These are phyloP conservation scores for Tapirus indicus DNA, from an alignment of 2,797 vertebrate genomes.

Conservation along the genomic window DNA sequence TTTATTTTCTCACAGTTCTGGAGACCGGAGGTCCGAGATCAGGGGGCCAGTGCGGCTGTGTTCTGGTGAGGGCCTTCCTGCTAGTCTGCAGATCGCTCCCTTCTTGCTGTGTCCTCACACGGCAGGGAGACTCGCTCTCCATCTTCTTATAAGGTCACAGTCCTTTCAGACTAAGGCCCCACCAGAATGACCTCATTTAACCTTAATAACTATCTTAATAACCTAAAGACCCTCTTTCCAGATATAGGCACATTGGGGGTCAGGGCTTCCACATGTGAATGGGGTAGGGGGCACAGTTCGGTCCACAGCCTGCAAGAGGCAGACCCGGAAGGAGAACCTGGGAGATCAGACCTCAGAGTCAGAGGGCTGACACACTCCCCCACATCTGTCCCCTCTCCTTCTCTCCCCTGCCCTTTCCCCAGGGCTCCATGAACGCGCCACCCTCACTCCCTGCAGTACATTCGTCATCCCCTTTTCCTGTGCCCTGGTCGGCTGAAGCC, in stretches of 20 bases:
- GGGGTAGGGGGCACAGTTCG: fast-evolving
- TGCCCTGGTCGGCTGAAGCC: background rate
- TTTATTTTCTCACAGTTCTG: fast-evolving
- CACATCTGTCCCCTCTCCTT: no score
- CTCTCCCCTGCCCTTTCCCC: background rate
- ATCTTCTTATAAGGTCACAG: background rate
- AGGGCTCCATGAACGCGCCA: fast-evolving
- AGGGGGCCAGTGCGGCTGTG: fast-evolving
- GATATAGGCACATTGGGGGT: background rate
- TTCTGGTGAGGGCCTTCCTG: background rate
- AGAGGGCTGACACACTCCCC: fast-evolving
- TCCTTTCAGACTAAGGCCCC: background rate
- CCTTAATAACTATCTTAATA: background rate
- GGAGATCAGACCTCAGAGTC: background rate
- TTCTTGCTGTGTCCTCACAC: background rate
- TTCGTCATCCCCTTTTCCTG: background rate
- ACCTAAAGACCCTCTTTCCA: background rate
- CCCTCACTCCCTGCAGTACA: fast-evolving
- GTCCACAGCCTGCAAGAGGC: no score
- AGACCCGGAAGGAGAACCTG: background rate
- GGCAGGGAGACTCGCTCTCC: background rate
- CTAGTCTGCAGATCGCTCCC: fast-evolving
- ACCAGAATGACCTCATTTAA: background rate
- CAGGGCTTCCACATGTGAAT: fast-evolving
- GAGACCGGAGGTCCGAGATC: no score